These are phyloP conservation scores for Diorhabda sublineata DNA, from an alignment of 1,140 invertebrate species.

Conservation along the genomic window DNA sequence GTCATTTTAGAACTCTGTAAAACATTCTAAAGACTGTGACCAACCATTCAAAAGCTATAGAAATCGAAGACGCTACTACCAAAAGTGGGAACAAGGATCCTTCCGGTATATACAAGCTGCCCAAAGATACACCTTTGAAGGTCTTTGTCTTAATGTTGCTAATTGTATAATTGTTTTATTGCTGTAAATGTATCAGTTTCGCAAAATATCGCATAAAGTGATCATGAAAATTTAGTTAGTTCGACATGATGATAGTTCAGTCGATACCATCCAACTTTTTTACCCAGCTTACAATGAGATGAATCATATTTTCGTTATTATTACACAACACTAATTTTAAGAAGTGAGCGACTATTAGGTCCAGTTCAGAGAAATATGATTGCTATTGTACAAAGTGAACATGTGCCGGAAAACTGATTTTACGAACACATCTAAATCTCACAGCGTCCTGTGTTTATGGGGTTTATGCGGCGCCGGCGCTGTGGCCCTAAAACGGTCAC, in stretches of 20 bases:
- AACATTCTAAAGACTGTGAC: too few species aligned
- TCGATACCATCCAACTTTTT: slow-evolving; percentile 18
- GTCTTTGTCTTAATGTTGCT: too few species aligned
- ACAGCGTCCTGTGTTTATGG: slow-evolving; percentile 23
- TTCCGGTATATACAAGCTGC: too few species aligned
- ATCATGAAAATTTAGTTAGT: slow-evolving; percentile 11
- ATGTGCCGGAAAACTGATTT: slow-evolving; percentile 23
- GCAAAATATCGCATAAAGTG: background rate
- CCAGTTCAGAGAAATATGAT: slow-evolving; percentile 27
- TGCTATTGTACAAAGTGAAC: slow-evolving; percentile 26
- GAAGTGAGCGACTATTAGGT: slow-evolving; percentile 29
- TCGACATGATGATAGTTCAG: background rate
- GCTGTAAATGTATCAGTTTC: too few species aligned
- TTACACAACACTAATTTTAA: slow-evolving; percentile 33
- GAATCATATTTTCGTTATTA: slow-evolving; percentile 27
- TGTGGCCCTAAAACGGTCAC: slow-evolving; percentile 20
- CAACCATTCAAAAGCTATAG: too few species aligned
- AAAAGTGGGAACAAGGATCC: too few species aligned
- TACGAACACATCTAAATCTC: slow-evolving; percentile 27
- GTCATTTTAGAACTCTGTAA: too few species aligned
- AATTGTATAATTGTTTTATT: too few species aligned
- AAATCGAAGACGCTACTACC: too few species aligned
- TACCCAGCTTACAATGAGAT: slow-evolving; percentile 22
- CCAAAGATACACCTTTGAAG: too few species aligned
- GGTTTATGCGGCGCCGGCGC: slow-evolving; percentile 22